Percentiles rank a stretch among this genome's conserved stretches.
phyloP scores from a whole-genome alignment of 1,140 invertebrate genomes.

The Lineus longissimus region DNA sequence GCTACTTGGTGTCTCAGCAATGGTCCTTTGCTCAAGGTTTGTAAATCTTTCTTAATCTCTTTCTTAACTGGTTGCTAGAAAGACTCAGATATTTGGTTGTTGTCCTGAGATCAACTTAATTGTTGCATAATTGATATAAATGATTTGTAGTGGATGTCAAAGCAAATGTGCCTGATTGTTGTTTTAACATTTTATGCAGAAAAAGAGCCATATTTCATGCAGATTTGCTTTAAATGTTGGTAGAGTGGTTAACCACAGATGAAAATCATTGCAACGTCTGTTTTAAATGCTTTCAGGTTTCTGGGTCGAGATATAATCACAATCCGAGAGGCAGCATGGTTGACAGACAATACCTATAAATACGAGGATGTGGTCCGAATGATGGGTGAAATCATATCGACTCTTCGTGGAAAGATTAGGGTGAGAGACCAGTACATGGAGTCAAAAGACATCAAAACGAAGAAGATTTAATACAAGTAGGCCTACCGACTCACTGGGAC shows the following conservation, averaged over 20 bases:
- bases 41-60: background rate
- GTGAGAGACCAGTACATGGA: conserved; percentile 20
- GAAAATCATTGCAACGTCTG: background rate
- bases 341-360: conserved; percentile 53
- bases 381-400: conserved; percentile 51
- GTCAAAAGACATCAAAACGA: background rate
- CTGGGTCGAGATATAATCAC: conserved; percentile 50
- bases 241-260: too few relatives aligned
- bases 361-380: conserved; percentile 53
- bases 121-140: too few relatives aligned
- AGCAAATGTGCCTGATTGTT: too few relatives aligned
- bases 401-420: conserved; percentile 41
- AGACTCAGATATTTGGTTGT: too few relatives aligned
- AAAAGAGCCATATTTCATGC: too few relatives aligned
- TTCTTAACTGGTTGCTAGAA: background rate
- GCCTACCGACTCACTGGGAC: background rate
- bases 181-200: too few relatives aligned
- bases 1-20: conserved; percentile 47
- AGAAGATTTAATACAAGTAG: background rate
- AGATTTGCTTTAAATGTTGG: too few relatives aligned
- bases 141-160: too few relatives aligned
- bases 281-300: conserved; percentile 34
- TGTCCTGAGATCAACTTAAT: too few relatives aligned
- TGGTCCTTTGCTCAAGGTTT: conserved; percentile 51
- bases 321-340: conserved; percentile 50